Evolutionary conservation across 2,888 invertebrate species (phyloP), one percentile per base, ranked within the genome.

Genomic region (Drosophila lacicola): DNA sequence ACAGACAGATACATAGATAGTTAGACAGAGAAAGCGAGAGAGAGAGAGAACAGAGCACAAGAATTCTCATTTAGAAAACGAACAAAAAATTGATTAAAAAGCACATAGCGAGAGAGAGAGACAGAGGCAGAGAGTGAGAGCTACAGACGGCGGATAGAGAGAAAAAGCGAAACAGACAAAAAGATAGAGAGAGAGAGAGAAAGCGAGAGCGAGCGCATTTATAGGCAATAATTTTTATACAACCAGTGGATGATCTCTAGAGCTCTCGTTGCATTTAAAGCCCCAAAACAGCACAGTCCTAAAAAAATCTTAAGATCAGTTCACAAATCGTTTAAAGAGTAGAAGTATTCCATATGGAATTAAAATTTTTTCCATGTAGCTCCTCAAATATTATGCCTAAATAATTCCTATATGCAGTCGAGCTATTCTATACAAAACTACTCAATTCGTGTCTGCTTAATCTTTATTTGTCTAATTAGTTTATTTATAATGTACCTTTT

Each of bases 1-100:
- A 76, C 67, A 77, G 73, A 77, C 75, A 70, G 45, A 60, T 47
- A 61, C 54, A 58, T 60, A 74, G 47, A 54, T 54, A 65, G 55
- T 45, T 56, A 66, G 49, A 60, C 60, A 58, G 70, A 74, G 62
- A 78, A 6, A 49, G 50, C 41, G 3, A 33, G 9, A 55, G 65
- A 58, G 60, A 66, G 39, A 14, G 17, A 9, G 19, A 21, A n/a
- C n/a, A 21, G 19, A 45, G 36, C 39, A 39, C 11, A 36, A 33
- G 10, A 69, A 49, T 49, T 49, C 54, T 51, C 54, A 63, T 45
- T 37, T 57, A 13, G 4, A n/a, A 41, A 19, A 62, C 44, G 62
- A 74, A 67, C 67, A 67, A 71, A 62, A 41, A 11, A n/a, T 8
- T 65, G 13, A 19, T 17, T 37, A 14, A 41, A 41, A 49, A 2